Evolutionary conservation across 2,888 invertebrate genomes (phyloP).

Genomic region (Pecten maximus): DNA sequence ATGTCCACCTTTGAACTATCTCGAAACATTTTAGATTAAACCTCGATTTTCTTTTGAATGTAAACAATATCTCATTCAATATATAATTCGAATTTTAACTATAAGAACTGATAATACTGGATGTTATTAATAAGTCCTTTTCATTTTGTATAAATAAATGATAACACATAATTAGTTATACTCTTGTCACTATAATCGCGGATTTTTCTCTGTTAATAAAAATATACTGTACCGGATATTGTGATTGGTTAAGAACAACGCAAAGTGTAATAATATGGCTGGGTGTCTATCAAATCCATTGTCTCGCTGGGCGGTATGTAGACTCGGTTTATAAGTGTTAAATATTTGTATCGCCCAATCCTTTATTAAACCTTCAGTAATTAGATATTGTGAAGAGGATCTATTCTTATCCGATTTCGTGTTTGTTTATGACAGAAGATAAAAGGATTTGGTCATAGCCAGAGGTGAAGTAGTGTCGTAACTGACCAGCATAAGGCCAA

Average conservation of each 20-base stretch:
- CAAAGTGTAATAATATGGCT: not conserved
- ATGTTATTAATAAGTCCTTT: no score
- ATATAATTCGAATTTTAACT: no score
- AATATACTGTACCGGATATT: not conserved
- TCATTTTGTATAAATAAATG: no score
- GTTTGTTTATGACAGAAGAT: not conserved
- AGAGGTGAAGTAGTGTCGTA: not conserved
- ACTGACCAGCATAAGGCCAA: slow-evolving; percentile 28
- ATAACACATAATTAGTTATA: no score
- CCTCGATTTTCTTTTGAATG: no score
- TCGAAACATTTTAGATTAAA: no score
- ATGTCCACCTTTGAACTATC: no score
- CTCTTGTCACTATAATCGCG: no score
- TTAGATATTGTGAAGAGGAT: not conserved
- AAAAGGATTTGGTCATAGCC: slow-evolving; percentile 30
- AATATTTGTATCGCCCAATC: slow-evolving; percentile 26
- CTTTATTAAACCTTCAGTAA: slow-evolving; percentile 1
- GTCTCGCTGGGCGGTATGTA: slow-evolving; percentile 25
- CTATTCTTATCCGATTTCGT: slow-evolving; percentile 29
- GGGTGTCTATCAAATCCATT: not conserved
- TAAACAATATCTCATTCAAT: no score
- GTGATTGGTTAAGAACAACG: not conserved
- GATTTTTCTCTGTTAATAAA: no score
- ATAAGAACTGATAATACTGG: no score
- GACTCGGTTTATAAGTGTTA: not conserved